phyloP scores from a whole-genome alignment of 2,113 vertebrate species.

The Sus scrofa region DNA sequence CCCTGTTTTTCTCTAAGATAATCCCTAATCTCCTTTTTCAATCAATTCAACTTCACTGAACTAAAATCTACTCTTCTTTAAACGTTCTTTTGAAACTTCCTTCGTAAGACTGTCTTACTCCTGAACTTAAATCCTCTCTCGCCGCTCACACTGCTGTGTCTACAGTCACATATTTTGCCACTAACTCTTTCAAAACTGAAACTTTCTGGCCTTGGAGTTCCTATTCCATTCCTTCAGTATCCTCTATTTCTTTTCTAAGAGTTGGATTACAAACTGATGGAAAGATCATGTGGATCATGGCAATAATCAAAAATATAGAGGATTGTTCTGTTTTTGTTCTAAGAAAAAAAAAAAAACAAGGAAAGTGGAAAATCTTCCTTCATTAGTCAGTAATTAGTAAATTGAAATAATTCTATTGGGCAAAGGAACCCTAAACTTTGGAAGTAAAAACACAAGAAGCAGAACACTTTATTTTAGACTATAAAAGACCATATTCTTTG shows the following conservation, averaged over 20 bases:
- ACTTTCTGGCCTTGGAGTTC: background rate
- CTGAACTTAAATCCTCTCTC: background rate
- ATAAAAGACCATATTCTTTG: slow-evolving; percentile 37
- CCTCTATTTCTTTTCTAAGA: background rate
- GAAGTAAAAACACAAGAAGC: slow-evolving; percentile 37
- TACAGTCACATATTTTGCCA: background rate
- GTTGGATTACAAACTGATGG: background rate
- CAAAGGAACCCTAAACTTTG: background rate
- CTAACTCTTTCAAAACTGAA: background rate
- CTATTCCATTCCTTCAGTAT: background rate
- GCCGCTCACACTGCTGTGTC: background rate
- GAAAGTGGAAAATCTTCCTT: background rate
- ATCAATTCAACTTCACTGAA: background rate
- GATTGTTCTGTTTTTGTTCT: background rate
- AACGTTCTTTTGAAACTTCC: background rate
- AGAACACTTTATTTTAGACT: background rate
- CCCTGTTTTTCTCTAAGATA: background rate
- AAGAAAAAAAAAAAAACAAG: slow-evolving; percentile 1
- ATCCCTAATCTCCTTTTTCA: background rate
- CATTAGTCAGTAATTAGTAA: background rate
- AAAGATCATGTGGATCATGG: slow-evolving; percentile 32
- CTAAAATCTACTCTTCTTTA: background rate
- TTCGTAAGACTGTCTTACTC: background rate
- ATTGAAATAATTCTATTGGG: background rate
- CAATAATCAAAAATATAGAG: background rate